These are phyloP conservation scores for Hirundo rustica DNA, from an alignment of 2,797 vertebrate species.

Conservation along the genomic window DNA sequence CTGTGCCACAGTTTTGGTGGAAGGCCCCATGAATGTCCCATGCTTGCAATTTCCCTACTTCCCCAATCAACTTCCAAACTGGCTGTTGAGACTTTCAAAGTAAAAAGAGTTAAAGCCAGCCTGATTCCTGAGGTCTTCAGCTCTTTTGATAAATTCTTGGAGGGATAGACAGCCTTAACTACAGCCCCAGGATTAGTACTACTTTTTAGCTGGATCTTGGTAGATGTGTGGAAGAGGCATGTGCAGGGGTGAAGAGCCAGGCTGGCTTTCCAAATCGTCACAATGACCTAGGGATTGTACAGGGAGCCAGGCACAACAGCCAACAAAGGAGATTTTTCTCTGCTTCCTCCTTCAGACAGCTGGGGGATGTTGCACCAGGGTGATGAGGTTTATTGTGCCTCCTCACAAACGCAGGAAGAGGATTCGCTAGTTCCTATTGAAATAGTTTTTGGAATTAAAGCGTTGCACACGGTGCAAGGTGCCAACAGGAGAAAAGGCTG, in stretches of 20 bases:
- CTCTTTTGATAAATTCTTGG: neutral
- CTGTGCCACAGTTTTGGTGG: neutral
- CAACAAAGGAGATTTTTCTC: neutral
- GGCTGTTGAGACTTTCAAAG: neutral
- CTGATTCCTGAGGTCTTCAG: neutral
- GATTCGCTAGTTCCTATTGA: neutral
- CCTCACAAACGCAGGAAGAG: neutral
- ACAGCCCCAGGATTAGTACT: neutral
- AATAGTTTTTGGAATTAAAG: neutral
- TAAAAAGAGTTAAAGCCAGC: neutral
- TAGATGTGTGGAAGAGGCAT: neutral
- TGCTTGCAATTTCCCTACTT: neutral
- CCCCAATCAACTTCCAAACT: neutral
- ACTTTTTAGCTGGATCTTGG: neutral
- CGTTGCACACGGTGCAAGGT: neutral
- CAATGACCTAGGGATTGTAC: neutral
- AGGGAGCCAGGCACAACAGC: neutral
- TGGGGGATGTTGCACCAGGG: neutral
- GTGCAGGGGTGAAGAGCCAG: neutral
- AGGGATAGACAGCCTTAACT: neutral
- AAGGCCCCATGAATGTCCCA: neutral
- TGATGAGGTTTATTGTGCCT: neutral
- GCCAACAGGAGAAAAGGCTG: neutral
- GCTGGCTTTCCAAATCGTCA: neutral
- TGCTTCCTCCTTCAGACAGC: neutral